These are phyloP conservation scores for Manduca sexta DNA, from an alignment of 1,140 invertebrate species.

Conservation along the genomic window DNA sequence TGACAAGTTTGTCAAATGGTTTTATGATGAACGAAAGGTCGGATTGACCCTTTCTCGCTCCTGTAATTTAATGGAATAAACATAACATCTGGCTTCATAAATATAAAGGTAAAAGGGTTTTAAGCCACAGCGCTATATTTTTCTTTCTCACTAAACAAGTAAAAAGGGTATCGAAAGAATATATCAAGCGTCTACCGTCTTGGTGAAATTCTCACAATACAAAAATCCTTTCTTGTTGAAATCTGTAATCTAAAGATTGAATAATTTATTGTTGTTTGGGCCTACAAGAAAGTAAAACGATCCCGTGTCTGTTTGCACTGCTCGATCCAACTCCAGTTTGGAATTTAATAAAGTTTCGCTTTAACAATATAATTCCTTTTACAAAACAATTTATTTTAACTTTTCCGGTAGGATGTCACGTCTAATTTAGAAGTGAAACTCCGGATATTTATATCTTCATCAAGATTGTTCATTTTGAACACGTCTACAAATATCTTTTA, in stretches of 20 bases:
- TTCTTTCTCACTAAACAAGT: neutral
- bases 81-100: too few relatives aligned
- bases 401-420: too few relatives aligned
- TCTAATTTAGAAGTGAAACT: too few relatives aligned
- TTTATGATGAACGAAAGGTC: too few relatives aligned
- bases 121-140: neutral
- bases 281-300: conserved; percentile 4
- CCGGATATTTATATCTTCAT: too few relatives aligned
- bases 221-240: neutral
- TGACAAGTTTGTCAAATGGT: too few relatives aligned
- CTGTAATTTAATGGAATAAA: too few relatives aligned
- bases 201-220: neutral
- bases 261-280: conserved; percentile 13
- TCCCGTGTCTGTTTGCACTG: neutral
- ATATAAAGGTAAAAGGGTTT: too few relatives aligned
- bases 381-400: neutral
- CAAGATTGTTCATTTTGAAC: too few relatives aligned
- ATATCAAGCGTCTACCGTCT: neutral
- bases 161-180: neutral
- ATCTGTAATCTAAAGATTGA: conserved; percentile 12
- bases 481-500: too few relatives aligned
- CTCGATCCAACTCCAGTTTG: neutral
- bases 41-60: too few relatives aligned
- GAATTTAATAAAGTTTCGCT: conserved; percentile 11
- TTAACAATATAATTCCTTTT: neutral